Percentiles rank a stretch among this genome's conserved stretches.
phyloP scores from a whole-genome alignment of 2,888 invertebrate genomes.

The Camponotus fellah region DNA sequence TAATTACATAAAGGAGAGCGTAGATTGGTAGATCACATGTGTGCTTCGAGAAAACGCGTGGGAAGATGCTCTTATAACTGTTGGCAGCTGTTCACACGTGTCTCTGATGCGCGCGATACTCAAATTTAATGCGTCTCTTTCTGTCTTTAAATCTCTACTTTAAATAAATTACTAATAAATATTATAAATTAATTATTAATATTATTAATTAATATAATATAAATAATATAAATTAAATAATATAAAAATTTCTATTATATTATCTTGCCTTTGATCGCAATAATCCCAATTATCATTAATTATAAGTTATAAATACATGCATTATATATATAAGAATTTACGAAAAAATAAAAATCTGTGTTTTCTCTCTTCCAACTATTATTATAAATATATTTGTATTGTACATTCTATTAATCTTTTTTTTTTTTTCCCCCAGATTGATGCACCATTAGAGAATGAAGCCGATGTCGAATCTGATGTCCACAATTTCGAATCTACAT shows the following conservation, averaged over 20 bases:
- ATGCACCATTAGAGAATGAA: slow-evolving; percentile 81
- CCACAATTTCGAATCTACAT: slow-evolving; percentile 78
- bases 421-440: slow-evolving; percentile 80
- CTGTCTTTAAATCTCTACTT: not conserved
- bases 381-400: not conserved
- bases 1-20: slow-evolving; percentile 60
- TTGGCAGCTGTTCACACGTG: slow-evolving; percentile 85
- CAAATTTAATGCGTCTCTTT: slow-evolving; percentile 56
- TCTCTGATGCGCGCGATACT: slow-evolving; percentile 68
- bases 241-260: not conserved
- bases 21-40: slow-evolving; percentile 76
- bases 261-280: not conserved
- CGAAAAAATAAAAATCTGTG: not conserved
- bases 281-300: not conserved
- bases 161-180: too few relatives aligned
- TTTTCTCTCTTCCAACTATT: not conserved
- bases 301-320: not conserved
- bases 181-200: too few relatives aligned
- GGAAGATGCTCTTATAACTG: slow-evolving; percentile 80
- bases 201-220: too few relatives aligned
- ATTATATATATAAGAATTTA: not conserved
- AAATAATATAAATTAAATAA: too few relatives aligned
- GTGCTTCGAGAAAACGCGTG: slow-evolving; percentile 82
- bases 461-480: slow-evolving; percentile 80
- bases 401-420: slow-evolving; percentile 53